phyloP scores from a whole-genome alignment of 2,113 vertebrate species.

The Lepidothrix coronata region DNA sequence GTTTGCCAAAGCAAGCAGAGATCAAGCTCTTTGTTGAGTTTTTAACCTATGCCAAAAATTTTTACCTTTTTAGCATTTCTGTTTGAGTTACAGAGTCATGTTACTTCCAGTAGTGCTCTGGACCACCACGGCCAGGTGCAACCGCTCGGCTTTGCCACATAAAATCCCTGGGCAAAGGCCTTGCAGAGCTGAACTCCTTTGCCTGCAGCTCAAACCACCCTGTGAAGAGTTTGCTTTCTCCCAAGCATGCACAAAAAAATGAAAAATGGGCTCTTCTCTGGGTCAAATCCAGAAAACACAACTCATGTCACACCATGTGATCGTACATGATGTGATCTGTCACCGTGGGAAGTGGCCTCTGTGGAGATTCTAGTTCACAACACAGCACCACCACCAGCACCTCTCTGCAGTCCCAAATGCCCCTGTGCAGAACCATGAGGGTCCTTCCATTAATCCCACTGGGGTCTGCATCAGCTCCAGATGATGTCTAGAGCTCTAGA shows the following conservation, averaged over 20 bases:
- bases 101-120: background rate
- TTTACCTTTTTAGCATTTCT: conserved; percentile 35
- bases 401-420: background rate
- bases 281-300: background rate
- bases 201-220: background rate
- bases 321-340: accelerated
- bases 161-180: background rate
- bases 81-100: background rate
- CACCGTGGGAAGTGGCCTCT: background rate
- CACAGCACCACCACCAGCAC: background rate
- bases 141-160: background rate
- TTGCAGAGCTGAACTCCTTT: background rate
- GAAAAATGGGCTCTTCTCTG: background rate
- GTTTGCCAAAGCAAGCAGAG: conserved; percentile 69
- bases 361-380: accelerated
- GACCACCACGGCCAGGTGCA: background rate
- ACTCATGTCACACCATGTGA: background rate
- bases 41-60: conserved; percentile 44
- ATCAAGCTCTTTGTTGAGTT: conserved; percentile 50
- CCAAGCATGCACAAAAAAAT: background rate
- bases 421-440: background rate
- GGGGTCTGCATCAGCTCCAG: background rate
- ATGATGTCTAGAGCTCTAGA: background rate
- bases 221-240: background rate
- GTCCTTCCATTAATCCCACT: background rate